Conservation (phyloP, 2,888 invertebrate species). For the Agrochola litura region DNA sequence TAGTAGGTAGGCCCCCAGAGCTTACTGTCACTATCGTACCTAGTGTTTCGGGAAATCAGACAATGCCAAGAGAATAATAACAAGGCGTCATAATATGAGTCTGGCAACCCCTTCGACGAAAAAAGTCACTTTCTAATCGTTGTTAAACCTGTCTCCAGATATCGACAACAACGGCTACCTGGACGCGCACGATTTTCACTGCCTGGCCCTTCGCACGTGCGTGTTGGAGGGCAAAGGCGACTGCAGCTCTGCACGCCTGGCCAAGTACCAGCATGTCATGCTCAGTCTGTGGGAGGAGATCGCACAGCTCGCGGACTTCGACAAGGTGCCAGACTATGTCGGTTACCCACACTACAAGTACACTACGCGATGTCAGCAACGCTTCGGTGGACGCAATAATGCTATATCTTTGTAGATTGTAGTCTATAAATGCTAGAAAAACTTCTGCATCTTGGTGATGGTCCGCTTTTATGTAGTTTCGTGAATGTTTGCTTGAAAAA, state of each 20-base stretch:
- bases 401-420: slow-evolving; percentile 65
- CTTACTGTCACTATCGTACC: neutral
- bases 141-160: slow-evolving; percentile 88
- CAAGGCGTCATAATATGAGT: neutral
- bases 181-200: slow-evolving; percentile 95
- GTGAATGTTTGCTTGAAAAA: slow-evolving; percentile 50
- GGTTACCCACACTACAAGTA: slow-evolving; percentile 80
- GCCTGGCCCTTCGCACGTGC: slow-evolving; percentile 95
- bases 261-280: slow-evolving; percentile 96
- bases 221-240: slow-evolving; percentile 96
- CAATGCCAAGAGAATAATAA: neutral
- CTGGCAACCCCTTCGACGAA: neutral
- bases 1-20: no score
- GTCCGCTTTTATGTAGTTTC: slow-evolving; percentile 59
- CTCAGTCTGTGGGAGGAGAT: slow-evolving; percentile 96
- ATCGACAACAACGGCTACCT: slow-evolving; percentile 96
- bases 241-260: slow-evolving; percentile 93
- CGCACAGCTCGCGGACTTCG: slow-evolving; percentile 95
- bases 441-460: slow-evolving; percentile 36
- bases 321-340: slow-evolving; percentile 93
- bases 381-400: slow-evolving; percentile 71
- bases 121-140: neutral
- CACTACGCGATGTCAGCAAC: slow-evolving; percentile 73
- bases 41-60: neutral
- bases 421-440: slow-evolving; percentile 48